Evolutionary conservation across 2,113 vertebrate genomes (phyloP).

Genomic region (Chaetops frenatus): DNA sequence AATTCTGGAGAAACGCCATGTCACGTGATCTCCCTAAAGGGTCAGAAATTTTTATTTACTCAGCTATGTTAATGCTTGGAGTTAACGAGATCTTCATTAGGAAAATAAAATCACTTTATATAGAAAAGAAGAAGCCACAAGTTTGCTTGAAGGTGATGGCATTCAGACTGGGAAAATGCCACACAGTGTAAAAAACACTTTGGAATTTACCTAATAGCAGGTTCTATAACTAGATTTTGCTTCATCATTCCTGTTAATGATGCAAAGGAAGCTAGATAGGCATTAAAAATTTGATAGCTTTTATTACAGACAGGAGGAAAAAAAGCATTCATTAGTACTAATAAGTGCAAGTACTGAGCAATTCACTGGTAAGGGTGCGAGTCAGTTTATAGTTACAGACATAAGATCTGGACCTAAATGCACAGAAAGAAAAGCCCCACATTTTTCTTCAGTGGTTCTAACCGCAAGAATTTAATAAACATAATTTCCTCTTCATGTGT

Average conservation of each 20-base stretch:
- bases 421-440: neutral
- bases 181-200: neutral
- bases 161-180: neutral
- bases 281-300: neutral
- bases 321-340: neutral
- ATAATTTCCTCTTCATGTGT: constrained; percentile 11
- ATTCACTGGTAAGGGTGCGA: neutral
- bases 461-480: neutral
- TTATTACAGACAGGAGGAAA: neutral
- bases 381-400: neutral
- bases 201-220: neutral
- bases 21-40: neutral
- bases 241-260: neutral
- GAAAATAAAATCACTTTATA: neutral
- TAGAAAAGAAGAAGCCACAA: neutral
- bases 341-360: neutral
- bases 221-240: neutral
- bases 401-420: neutral
- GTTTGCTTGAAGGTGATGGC: neutral
- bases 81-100: neutral
- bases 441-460: neutral
- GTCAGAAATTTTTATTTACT: neutral
- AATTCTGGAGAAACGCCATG: neutral
- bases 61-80: neutral
- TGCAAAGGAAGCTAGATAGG: neutral